Base-by-base conservation (phyloP, 2,113 vertebrate species). In the Anhinga rufa region DNA sequence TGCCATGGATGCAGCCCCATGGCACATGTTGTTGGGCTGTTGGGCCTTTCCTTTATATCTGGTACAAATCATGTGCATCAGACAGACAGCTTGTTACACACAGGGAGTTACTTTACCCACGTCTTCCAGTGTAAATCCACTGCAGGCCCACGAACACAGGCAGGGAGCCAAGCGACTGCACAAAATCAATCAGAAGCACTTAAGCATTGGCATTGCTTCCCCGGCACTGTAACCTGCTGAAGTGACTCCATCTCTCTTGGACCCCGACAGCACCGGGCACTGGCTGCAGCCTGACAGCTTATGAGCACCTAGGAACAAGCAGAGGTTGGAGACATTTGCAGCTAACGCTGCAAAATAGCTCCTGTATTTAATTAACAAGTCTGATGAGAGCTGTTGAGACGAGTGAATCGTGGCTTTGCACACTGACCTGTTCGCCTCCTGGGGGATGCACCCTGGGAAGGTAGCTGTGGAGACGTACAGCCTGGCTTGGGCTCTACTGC, bases 381-480 rank as follows among this genome's bases (percentile, higher is more conserved):
- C 79, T 76, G 64, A 78, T 4, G 34, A 86, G 42, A 76, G 62
- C 48, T 51, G 46, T 14, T 16, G 85, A 57, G 74, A 72, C 1
- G 10, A 88, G 68, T 1, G 1, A n/a, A 79, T 77, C 0, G 0
- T 0, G 4, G 62, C 58, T 92, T 14, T 82, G 54, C 71, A 19
- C 0, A 1, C 61, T 70, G 90, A 82, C 62, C 93, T 48, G 36
- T 66, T 55, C 7, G 9, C 44, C 54, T 94, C 70, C 57, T 0
- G 0, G 2, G 71, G 70, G 62, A 74, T 21, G 32, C 16, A 44
- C 0, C 0, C 55, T 1, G 19, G 68, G 68, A 84, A 85, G 52
- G 0, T 1, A 1, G 4, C 40, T 26, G 31, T 10, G 21, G 40
- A 82, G 66, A 38, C 1, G 5, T 64, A 64, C 57, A 84, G 17